These are phyloP conservation scores for Drosophila kepulauana DNA, from an alignment of 1,140 invertebrate genomes.

Conservation along the genomic window DNA sequence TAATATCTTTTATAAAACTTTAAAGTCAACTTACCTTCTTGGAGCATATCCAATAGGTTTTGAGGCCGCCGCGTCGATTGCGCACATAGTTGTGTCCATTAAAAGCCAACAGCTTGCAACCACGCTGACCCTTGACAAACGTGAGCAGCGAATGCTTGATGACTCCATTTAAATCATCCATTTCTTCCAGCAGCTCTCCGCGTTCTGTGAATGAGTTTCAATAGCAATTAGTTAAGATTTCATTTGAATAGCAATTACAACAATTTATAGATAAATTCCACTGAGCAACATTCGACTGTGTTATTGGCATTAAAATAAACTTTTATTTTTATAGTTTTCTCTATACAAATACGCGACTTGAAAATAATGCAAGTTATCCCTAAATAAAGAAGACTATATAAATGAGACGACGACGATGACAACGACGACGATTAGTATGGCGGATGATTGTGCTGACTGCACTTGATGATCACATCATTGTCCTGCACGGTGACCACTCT, in stretches of 20 bases:
- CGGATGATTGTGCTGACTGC: slow-evolving; percentile 81
- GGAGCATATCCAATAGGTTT: slow-evolving; percentile 84
- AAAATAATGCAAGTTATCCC: slow-evolving; percentile 12
- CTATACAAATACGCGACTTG: slow-evolving; percentile 34
- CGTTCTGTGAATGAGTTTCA: slow-evolving; percentile 42
- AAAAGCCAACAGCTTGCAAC: slow-evolving; percentile 72
- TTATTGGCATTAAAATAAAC: slow-evolving; percentile 16
- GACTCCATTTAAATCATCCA: slow-evolving; percentile 41
- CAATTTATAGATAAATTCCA: not conserved
- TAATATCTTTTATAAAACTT: too few relatives aligned
- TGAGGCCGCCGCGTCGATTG: slow-evolving; percentile 75
- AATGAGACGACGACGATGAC: slow-evolving; percentile 25
- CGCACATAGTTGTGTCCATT: slow-evolving; percentile 76
- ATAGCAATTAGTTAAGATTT: slow-evolving; percentile 28
- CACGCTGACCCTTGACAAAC: slow-evolving; percentile 76
- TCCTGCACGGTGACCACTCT: slow-evolving; percentile 80
- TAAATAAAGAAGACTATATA: slow-evolving; percentile 10
- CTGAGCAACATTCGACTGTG: slow-evolving; percentile 11
- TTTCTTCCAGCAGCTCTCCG: slow-evolving; percentile 15
- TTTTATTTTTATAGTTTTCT: slow-evolving; percentile 35
- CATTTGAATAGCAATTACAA: not conserved
- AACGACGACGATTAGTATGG: slow-evolving; percentile 72
- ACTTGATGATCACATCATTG: slow-evolving; percentile 81
- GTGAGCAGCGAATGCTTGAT: slow-evolving; percentile 71
- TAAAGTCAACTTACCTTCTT: slow-evolving; percentile 71